These are phyloP conservation scores for Steinernema carpocapsae DNA, from an alignment of 2,888 invertebrate species.

Conservation along the genomic window DNA sequence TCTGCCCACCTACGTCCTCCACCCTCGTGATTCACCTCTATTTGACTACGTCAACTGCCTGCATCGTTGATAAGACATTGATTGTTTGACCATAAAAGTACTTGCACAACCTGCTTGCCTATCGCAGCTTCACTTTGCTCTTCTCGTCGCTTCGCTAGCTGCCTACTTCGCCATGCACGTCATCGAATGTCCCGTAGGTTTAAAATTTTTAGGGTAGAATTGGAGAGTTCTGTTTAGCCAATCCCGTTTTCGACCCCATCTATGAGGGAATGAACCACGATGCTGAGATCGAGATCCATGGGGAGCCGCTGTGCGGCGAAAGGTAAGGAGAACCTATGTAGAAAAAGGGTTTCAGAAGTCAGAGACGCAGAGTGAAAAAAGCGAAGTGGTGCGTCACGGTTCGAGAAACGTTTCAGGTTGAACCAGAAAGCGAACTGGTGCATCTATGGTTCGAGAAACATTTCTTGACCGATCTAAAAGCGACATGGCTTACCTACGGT, in stretches of 20 bases:
- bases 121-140: not conserved
- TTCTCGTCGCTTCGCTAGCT: not conserved
- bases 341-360: too few relatives aligned
- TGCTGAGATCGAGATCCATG: constrained; percentile 30
- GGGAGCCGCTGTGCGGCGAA: not conserved
- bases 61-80: not conserved
- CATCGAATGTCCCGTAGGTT: constrained; percentile 29
- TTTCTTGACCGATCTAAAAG: too few relatives aligned
- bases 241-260: constrained; percentile 26
- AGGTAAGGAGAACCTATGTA: too few relatives aligned
- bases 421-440: too few relatives aligned
- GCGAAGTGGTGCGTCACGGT: too few relatives aligned
- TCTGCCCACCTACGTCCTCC: too few relatives aligned
- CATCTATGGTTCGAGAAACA: too few relatives aligned
- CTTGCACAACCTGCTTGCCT: not conserved
- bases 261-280: constrained; percentile 3
- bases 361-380: too few relatives aligned
- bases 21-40: not conserved
- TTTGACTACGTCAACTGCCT: not conserved
- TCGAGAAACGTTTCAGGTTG: too few relatives aligned
- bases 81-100: not conserved
- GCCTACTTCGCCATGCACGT: constrained; percentile 4
- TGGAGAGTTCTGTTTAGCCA: not conserved
- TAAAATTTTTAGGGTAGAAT: not conserved
- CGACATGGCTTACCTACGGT: too few relatives aligned